phyloP scores from a whole-genome alignment of 2,797 vertebrate species.

The Gymnoscopelus braueri region DNA sequence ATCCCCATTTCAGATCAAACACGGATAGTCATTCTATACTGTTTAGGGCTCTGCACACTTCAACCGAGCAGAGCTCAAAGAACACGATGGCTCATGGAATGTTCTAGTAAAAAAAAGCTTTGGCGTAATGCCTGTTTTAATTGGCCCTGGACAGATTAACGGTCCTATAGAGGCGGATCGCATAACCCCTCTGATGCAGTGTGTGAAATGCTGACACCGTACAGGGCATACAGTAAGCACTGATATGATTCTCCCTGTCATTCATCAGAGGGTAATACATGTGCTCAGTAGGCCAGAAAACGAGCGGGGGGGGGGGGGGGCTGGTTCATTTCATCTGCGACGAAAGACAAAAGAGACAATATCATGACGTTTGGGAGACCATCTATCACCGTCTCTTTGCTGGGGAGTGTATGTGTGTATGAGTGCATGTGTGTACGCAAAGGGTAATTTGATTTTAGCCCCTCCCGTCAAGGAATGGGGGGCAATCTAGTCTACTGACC shows the following conservation, averaged over 20 bases:
- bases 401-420: slow-evolving; percentile 29
- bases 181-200: slow-evolving; percentile 41
- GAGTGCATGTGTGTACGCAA: slow-evolving; percentile 28
- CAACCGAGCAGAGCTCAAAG: slow-evolving; percentile 8
- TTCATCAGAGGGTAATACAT: slow-evolving; percentile 74
- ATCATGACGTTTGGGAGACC: slow-evolving; percentile 70
- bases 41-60: neutral
- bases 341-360: slow-evolving; percentile 74
- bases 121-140: slow-evolving; percentile 55
- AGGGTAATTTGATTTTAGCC: slow-evolving; percentile 72
- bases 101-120: slow-evolving; percentile 25
- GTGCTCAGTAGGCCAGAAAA: slow-evolving; percentile 70
- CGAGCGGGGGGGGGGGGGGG: slow-evolving; percentile 39
- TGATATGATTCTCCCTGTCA: slow-evolving; percentile 59
- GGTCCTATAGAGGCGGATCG: slow-evolving; percentile 48
- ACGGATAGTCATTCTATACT: slow-evolving; percentile 3
- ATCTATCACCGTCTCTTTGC: slow-evolving; percentile 67
- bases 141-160: slow-evolving; percentile 61
- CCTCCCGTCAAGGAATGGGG: slow-evolving; percentile 46
- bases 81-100: neutral
- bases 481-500: slow-evolving; percentile 67
- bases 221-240: slow-evolving; percentile 49
- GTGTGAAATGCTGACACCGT: slow-evolving; percentile 63
- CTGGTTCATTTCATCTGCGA: slow-evolving; percentile 65
- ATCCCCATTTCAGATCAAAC: slow-evolving; percentile 1